Conservation (phyloP, 2,888 invertebrate genomes). For the Mythimna ferrago region DNA sequence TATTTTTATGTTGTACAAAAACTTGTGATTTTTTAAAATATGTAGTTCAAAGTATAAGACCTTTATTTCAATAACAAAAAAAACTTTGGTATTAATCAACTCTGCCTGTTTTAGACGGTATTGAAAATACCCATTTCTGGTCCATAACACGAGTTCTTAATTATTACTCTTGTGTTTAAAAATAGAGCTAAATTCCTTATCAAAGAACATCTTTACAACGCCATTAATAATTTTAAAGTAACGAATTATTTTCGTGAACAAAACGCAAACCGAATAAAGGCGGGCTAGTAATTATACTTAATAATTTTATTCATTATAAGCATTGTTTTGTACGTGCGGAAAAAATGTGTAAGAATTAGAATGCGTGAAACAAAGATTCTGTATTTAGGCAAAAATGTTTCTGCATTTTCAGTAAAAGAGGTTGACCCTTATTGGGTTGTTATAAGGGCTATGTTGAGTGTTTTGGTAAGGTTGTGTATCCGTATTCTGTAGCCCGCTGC, state of each 20-base stretch:
- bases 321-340: constrained; percentile 80
- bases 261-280: constrained; percentile 76
- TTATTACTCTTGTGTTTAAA: constrained; percentile 27
- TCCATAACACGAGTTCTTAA: constrained; percentile 8
- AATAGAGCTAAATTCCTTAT: constrained; percentile 48
- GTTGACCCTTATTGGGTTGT: constrained; percentile 52
- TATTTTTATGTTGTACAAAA: constrained; percentile 11
- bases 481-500: constrained; percentile 77
- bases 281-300: constrained; percentile 74
- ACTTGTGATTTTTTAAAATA: not conserved
- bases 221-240: constrained; percentile 62
- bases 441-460: constrained; percentile 57
- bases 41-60: too few species aligned
- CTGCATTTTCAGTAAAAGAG: constrained; percentile 32
- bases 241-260: constrained; percentile 69
- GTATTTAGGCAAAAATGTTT: constrained; percentile 49
- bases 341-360: constrained; percentile 79
- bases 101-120: not conserved
- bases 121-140: not conserved
- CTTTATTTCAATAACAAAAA: too few species aligned
- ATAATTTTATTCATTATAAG: constrained; percentile 76
- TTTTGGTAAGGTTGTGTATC: constrained; percentile 59
- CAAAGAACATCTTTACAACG: constrained; percentile 55
- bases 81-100: too few species aligned
- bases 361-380: constrained; percentile 79